A percentile compares a stretch with the other conserved stretches of the same genome.
These are phyloP conservation scores for Lasioglossum pauxillum DNA, from an alignment of 2,888 invertebrate species.

Conservation along the genomic window DNA sequence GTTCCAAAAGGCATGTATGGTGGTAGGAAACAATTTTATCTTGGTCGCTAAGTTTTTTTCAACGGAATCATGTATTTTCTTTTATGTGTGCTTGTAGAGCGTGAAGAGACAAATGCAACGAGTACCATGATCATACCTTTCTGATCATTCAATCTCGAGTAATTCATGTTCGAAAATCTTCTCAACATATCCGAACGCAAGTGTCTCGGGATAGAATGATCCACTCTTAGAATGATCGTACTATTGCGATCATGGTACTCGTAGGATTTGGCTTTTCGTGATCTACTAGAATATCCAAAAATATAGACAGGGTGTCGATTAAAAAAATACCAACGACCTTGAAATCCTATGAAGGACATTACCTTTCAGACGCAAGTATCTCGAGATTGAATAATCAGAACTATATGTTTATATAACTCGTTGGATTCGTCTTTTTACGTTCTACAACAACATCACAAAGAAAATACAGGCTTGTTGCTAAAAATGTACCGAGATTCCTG, in stretches of 20 bases:
- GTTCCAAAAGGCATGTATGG: no score
- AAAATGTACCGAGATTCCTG: neutral
- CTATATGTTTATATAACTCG: neutral
- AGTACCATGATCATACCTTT: neutral
- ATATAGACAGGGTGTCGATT: neutral
- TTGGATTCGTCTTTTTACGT: neutral
- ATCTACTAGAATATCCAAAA: neutral
- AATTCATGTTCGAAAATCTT: neutral
- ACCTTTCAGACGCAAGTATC: neutral
- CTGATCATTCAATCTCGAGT: neutral
- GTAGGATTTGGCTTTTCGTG: neutral
- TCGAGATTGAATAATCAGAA: neutral
- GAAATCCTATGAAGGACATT: no score
- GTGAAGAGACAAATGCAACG: neutral
- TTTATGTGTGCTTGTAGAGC: neutral
- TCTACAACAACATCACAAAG: neutral
- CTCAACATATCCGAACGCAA: neutral
- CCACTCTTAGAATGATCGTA: no score
- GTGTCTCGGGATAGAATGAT: neutral
- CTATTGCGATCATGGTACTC: neutral
- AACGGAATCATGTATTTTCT: neutral
- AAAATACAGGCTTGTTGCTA: neutral
- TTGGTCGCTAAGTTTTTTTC: neutral
- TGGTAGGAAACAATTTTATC: neutral
- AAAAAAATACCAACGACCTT: neutral